Base-by-base conservation (phyloP, 1,140 invertebrate species). In the Drosophila bocqueti region DNA sequence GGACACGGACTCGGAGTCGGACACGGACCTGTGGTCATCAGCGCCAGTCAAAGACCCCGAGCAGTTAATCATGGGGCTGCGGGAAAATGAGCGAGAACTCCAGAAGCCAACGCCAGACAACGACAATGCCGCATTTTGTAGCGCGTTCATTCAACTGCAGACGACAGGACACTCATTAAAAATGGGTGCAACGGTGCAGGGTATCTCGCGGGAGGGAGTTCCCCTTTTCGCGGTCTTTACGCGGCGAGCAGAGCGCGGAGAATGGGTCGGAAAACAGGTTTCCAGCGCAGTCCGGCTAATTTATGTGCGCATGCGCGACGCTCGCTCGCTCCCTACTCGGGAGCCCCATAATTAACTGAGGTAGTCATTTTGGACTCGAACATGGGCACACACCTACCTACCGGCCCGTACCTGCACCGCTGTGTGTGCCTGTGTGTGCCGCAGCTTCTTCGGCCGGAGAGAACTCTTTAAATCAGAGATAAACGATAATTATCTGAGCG, bases 321-420 rank as follows among this genome's bases (percentile, higher is more conserved):
- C 78, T 89, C 68, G 91, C 91, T 92, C 72, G 91, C 91, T 92
- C 86, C 91, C 86, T 92, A 91, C 86, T 91, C 91, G 77, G 91
- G 91, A 92, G 91, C 91, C 86, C 83, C 82, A 90, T 92, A 92
- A 92, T 92, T 92, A 92, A 91, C 81, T 92, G 84, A 92, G 91
- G 91, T 92, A 92, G 86, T 92, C 91, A 92, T 92, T 92, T 92
- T 90, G 85, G 81, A 89, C 78, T 67, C 85, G 52, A 81, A 78
- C 84, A 90, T 76, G 69, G 62, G 62, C 73, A 71, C 80, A 63
- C 42, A 60, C 59, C 58, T 29, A 45, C 21, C 46, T 24, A 16
- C 40, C n/a, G 43, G n/a, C 21, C 47, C 16, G 16, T 52, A 31
- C 26, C 49, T 18, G 29, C 15, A n/a, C 24, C 5, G 47, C 24